Evolutionary conservation across 2,113 vertebrate genomes (phyloP).

Genomic region (Marmota monax): DNA sequence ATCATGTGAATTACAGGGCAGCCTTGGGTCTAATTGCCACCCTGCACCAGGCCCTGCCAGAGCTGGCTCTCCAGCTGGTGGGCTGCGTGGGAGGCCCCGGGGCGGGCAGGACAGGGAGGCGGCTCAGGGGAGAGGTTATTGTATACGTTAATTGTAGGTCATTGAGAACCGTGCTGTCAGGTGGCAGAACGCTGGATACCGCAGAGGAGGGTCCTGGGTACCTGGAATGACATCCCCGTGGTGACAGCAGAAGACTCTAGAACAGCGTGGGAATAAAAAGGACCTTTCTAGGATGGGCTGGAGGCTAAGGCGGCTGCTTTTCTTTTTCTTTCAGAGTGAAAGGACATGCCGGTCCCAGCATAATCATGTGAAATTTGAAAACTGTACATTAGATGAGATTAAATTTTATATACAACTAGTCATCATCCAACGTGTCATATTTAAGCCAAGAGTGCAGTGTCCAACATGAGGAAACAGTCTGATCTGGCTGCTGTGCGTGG

Average conservation of each 20-base stretch:
- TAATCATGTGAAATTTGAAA: neutral
- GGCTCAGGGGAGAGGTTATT: neutral
- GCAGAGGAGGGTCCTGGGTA: neutral
- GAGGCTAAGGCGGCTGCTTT: neutral
- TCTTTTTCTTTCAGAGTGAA: neutral
- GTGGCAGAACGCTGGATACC: conserved; percentile 4
- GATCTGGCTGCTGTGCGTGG: neutral
- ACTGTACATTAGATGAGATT: neutral
- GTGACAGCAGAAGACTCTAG: neutral
- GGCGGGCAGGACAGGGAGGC: conserved; percentile 40
- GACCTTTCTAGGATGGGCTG: neutral
- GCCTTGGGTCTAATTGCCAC: conserved; percentile 8
- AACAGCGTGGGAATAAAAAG: neutral
- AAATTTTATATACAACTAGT: neutral
- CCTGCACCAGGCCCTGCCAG: neutral
- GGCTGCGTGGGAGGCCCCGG: neutral
- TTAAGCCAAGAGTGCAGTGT: conserved; percentile 14
- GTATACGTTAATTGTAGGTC: conserved; percentile 71
- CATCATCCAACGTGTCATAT: neutral
- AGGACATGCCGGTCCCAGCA: neutral
- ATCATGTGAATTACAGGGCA: conserved; percentile 53
- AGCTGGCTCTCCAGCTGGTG: neutral
- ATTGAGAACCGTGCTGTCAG: conserved; percentile 18
- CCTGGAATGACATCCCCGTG: neutral
- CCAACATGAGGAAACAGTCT: neutral